Conservation (phyloP, 2,113 vertebrate genomes). For the Scomber japonicus region DNA sequence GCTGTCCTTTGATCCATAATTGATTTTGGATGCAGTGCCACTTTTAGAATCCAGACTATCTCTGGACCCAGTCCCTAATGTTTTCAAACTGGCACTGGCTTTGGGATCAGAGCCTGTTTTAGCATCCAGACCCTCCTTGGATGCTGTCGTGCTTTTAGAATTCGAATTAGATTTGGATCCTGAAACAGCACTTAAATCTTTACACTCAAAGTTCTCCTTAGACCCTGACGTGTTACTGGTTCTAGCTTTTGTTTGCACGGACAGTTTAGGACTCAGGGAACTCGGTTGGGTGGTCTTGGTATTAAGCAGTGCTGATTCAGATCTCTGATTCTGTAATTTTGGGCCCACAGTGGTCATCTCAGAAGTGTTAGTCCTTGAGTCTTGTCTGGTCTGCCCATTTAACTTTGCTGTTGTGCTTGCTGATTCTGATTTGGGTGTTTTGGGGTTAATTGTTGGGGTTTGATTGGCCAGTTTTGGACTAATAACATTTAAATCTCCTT, state of each 20-base stretch:
- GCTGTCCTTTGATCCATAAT: slow-evolving; percentile 41
- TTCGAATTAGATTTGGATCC: slow-evolving; percentile 36
- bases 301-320: not conserved
- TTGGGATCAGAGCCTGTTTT: slow-evolving; percentile 31
- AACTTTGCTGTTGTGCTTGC: not conserved
- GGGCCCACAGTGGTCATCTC: not conserved
- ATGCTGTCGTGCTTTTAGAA: not conserved
- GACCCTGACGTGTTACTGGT: not conserved
- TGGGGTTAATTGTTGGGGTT: slow-evolving; percentile 1
- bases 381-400: not conserved
- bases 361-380: slow-evolving; percentile 15
- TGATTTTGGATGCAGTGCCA: slow-evolving; percentile 39
- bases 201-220: slow-evolving; percentile 32
- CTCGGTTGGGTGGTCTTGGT: slow-evolving; percentile 5
- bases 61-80: not conserved
- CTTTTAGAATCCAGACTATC: slow-evolving; percentile 33
- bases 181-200: slow-evolving; percentile 22
- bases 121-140: slow-evolving; percentile 31
- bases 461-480: slow-evolving; percentile 26
- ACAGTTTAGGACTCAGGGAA: slow-evolving; percentile 43
- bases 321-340: slow-evolving; percentile 1
- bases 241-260: slow-evolving; percentile 22
- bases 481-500: not conserved
- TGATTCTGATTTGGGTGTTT: slow-evolving; percentile 10
- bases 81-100: slow-evolving; percentile 10